These are phyloP conservation scores for Rhinichthys osculus DNA, from an alignment of 2,797 vertebrate genomes.

Conservation along the genomic window DNA sequence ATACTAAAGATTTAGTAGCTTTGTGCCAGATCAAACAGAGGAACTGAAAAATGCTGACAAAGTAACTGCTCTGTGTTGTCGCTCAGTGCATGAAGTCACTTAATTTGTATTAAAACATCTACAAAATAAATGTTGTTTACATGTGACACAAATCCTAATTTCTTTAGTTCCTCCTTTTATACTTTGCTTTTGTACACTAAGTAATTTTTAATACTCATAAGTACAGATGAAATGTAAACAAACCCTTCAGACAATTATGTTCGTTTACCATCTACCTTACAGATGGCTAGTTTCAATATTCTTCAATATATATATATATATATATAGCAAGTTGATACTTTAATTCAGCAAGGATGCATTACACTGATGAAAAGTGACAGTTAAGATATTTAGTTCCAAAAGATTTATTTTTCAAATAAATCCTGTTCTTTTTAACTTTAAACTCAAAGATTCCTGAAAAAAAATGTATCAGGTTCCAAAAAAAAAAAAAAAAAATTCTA, in stretches of 20 bases:
- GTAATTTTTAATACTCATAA: neutral
- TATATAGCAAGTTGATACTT: too few species aligned
- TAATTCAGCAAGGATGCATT: too few species aligned
- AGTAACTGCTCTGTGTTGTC: neutral
- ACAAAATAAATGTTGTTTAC: conserved; percentile 21
- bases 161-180: neutral
- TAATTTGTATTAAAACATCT: conserved; percentile 3
- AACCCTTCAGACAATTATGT: neutral
- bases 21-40: conserved; percentile 19
- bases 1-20: conserved; percentile 27
- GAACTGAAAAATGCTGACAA: conserved; percentile 22
- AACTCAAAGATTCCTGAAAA: neutral
- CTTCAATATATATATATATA: too few species aligned
- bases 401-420: neutral
- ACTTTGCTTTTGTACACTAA: neutral
- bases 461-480: neutral
- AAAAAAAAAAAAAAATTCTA: neutral
- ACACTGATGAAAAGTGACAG: too few species aligned
- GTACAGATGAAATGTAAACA: neutral
- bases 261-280: too few species aligned
- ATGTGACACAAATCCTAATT: neutral
- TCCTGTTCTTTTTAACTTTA: too few species aligned
- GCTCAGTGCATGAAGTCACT: conserved; percentile 20
- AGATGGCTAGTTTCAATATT: too few species aligned
- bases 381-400: neutral